phyloP scores from a whole-genome alignment of 2,888 invertebrate genomes.

The Hermaeophaga mercurialis region DNA sequence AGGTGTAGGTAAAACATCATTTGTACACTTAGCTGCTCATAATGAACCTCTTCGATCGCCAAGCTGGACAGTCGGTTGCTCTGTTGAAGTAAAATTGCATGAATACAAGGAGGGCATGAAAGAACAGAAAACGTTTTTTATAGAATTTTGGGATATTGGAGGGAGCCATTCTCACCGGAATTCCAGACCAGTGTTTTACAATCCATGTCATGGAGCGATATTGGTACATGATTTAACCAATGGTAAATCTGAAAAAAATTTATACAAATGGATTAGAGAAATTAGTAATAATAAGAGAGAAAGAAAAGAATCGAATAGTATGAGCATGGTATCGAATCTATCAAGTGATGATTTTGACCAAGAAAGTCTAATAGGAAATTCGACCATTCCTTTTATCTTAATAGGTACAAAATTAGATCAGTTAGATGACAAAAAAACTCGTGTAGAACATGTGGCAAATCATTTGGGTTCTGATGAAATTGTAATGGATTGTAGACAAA shows the following conservation, averaged over 20 bases:
- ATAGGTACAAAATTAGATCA: constrained; percentile 90
- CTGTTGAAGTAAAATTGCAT: constrained; percentile 93
- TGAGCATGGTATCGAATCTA: constrained; percentile 9
- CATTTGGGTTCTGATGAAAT: constrained; percentile 95
- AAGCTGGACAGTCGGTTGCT: constrained; percentile 95
- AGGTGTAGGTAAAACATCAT: constrained; percentile 97
- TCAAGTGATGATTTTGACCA: constrained; percentile 74
- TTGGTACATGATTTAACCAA: constrained; percentile 97
- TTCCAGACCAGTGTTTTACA: constrained; percentile 92
- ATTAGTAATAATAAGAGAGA: constrained; percentile 30
- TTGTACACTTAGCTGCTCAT: constrained; percentile 89
- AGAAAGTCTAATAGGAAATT: constrained; percentile 84
- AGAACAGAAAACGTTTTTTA: constrained; percentile 86
- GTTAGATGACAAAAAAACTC: constrained; percentile 73
- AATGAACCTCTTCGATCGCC: constrained; percentile 84
- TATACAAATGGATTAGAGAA: constrained; percentile 92
- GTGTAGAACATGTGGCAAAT: constrained; percentile 70
- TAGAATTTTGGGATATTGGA: constrained; percentile 97
- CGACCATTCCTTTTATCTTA: constrained; percentile 87
- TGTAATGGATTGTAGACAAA: constrained; percentile 75
- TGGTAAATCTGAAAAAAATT: constrained; percentile 91
- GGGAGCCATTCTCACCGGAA: constrained; percentile 93
- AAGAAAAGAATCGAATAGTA: constrained; percentile 29
- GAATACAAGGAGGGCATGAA: constrained; percentile 94
- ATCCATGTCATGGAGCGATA: constrained; percentile 91